phyloP scores from a whole-genome alignment of 2,113 vertebrate species.

The Mesembrinibis cayennensis region DNA sequence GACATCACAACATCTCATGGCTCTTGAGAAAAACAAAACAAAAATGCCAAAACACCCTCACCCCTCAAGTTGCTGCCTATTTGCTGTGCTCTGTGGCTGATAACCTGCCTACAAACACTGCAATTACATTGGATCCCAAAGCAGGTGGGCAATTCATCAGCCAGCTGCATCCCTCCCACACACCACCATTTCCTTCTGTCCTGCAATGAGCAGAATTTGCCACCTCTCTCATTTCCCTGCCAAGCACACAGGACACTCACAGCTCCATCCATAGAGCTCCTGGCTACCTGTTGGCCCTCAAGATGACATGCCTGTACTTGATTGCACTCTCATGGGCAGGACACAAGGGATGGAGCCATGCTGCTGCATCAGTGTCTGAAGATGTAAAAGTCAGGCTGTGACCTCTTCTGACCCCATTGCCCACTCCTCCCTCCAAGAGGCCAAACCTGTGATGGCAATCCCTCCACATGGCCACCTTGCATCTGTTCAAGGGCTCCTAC shows the following conservation, averaged over 20 bases:
- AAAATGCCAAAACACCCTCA: not conserved
- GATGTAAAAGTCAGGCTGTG: not conserved
- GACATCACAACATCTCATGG: not conserved
- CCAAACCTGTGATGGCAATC: not conserved
- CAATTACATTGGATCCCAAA: not conserved
- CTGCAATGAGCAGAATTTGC: not conserved
- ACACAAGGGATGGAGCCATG: not conserved
- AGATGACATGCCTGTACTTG: not conserved
- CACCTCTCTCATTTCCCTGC: not conserved
- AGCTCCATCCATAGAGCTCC: not conserved
- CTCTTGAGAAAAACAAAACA: not conserved
- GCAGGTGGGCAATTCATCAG: not conserved
- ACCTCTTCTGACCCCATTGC: not conserved
- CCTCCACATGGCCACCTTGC: not conserved
- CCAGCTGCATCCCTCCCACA: not conserved
- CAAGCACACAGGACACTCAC: not conserved
- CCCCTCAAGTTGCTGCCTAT: accelerated
- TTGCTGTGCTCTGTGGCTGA: not conserved
- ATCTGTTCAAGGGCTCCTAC: not conserved
- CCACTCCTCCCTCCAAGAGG: not conserved
- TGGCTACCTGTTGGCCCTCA: not conserved
- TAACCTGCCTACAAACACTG: not conserved
- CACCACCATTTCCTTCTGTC: not conserved
- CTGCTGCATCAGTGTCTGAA: not conserved
- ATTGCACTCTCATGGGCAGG: not conserved